These are phyloP conservation scores for Cydia strobilella DNA, from an alignment of 1,140 invertebrate species.

Conservation along the genomic window DNA sequence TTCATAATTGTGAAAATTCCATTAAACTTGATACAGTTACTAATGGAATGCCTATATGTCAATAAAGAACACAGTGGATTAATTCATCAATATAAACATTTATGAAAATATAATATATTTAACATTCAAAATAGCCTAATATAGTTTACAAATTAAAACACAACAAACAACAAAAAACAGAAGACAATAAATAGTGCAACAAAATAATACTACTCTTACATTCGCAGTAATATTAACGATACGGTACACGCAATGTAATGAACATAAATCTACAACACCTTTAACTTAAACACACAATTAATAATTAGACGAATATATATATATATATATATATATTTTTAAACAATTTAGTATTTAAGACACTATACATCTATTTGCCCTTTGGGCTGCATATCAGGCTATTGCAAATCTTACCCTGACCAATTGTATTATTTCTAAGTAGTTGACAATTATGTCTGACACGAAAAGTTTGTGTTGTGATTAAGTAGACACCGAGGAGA, in stretches of 20 bases:
- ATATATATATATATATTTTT: background rate
- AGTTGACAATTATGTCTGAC: background rate
- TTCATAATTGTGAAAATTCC: background rate
- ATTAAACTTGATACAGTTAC: conserved; percentile 1
- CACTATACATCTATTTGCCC: background rate
- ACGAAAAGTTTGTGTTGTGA: background rate
- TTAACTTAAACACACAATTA: background rate
- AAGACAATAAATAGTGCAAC: conserved; percentile 9
- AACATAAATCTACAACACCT: background rate
- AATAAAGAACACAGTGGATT: background rate
- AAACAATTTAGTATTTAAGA: background rate
- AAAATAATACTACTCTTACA: background rate
- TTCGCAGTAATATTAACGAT: background rate
- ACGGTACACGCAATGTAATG: background rate
- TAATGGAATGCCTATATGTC: conserved; percentile 22
- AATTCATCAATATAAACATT: conserved; percentile 3
- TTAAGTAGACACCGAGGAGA: background rate
- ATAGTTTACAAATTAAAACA: conserved; percentile 33
- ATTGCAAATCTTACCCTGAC: background rate
- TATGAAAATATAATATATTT: conserved; percentile 33
- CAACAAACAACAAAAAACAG: conserved; percentile 31
- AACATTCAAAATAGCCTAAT: conserved; percentile 2
- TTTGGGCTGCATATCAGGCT: background rate
- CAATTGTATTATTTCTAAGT: background rate
- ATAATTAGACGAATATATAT: conserved; percentile 17